Base-by-base conservation (phyloP, 2,888 invertebrate genomes). In the Stenotaenia linearis region DNA sequence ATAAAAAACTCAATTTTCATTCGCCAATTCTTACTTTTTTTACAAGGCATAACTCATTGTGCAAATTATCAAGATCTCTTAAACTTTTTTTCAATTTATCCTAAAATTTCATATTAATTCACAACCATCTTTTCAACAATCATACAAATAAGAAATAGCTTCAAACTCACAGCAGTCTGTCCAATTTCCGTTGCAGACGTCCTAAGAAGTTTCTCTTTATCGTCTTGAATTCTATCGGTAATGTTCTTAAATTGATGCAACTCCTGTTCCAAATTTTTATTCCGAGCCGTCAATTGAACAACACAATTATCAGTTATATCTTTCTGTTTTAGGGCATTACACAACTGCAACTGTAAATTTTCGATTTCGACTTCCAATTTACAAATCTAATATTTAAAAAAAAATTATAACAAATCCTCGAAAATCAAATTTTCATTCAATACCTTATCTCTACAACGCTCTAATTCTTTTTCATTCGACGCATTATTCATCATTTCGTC, bases 201-300 rank as follows among this genome's bases (percentile, higher is more conserved):
- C 28, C 69, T 23, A 28, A 69, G 69, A 0, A 69, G 0, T 69
- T 69, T 25, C n/a, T 69, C 28, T n/a, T 69, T 69, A 5, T 69
- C 69, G 1, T 28, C 69, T n/a, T 69, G 69, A 25, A 69, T 69
- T 6, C 69, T 69, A 32, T 35, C 76, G 6, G 76, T 37, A 1
- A 37, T 75, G 21, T 75, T 75, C 7, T 75, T 75, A 23, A 75
- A n/a, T 18, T 37, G 76, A 75, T 75, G 37, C 28, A 75, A 1
- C 23, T 75, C 76, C 2, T 75, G 76, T 32, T 75, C 76, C 23
- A 75, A 75, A 18, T 12, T 23, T 75, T 75, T 75, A 75, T 75
- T 75, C 4, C 37, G 35, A 21, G 3, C 10, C 9, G 35, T 35
- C 76, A 75, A 75, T 18, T 37, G 76, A 12, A 18, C 35, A 12